A percentile compares a stretch with the other conserved stretches of the same genome.
phyloP scores from a whole-genome alignment of 2,113 vertebrate genomes.

The Gyps fulvus region DNA sequence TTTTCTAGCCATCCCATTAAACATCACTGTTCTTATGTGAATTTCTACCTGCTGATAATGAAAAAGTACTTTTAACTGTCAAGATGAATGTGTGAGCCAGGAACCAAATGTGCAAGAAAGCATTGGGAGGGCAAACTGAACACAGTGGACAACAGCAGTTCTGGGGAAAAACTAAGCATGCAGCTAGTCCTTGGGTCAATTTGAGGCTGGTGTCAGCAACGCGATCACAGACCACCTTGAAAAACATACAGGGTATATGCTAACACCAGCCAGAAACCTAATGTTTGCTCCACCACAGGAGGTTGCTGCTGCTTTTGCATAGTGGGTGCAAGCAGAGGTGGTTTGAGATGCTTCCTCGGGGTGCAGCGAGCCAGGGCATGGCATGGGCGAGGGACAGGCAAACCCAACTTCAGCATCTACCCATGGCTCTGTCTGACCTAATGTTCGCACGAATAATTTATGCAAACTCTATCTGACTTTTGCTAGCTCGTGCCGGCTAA shows the following conservation, averaged over 20 bases:
- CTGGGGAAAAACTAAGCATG: background rate
- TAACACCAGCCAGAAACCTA: background rate
- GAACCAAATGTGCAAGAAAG: background rate
- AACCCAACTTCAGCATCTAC: background rate
- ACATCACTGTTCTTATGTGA: rapidly evolving
- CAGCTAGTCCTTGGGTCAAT: background rate
- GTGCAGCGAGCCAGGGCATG: background rate
- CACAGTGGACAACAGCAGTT: background rate
- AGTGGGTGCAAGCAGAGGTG: rapidly evolving
- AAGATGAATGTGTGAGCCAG: background rate
- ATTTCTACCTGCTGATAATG: background rate
- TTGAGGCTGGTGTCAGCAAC: background rate
- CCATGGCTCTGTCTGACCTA: background rate
- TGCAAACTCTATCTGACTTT: background rate
- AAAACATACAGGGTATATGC: background rate
- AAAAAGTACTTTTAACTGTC: background rate
- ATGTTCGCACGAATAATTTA: background rate
- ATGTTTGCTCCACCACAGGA: background rate
- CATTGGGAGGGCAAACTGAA: background rate
- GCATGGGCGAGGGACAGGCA: background rate
- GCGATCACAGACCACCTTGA: background rate
- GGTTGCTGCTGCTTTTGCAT: background rate
- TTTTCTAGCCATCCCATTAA: background rate
- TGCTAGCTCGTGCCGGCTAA: background rate
- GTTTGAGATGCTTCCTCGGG: background rate